phyloP scores from a whole-genome alignment of 2,888 invertebrate genomes.

The Tachina grossa region DNA sequence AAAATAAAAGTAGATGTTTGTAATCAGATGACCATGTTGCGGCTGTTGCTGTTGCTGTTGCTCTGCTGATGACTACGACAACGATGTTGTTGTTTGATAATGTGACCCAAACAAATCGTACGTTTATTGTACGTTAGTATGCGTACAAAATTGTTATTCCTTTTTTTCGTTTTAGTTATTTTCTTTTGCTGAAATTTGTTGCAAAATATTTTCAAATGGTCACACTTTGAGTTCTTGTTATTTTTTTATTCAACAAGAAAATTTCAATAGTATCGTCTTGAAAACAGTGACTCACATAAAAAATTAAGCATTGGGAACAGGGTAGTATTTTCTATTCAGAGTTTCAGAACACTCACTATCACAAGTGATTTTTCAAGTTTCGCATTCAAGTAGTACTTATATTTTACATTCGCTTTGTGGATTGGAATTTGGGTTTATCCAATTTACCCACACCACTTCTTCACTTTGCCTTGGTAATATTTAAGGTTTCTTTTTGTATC shows the following conservation, averaged over 20 bases:
- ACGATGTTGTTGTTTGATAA: conserved; percentile 51
- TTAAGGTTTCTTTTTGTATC: no score
- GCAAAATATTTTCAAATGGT: conserved; percentile 55
- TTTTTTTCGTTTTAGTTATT: conserved; percentile 21
- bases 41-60: conserved; percentile 29
- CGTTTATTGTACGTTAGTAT: conserved; percentile 16
- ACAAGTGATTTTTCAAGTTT: no score
- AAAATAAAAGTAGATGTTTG: conserved; percentile 43
- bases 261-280: conserved; percentile 1
- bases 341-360: no score
- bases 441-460: no score
- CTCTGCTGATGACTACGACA: conserved; percentile 22
- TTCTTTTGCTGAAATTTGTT: conserved; percentile 39
- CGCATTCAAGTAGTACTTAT: no score
- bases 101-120: conserved; percentile 50
- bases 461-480: no score
- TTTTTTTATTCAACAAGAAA: neutral
- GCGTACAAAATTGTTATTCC: conserved; percentile 28
- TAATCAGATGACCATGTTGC: conserved; percentile 64
- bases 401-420: no score
- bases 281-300: neutral
- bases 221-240: conserved; percentile 46
- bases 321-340: no score
- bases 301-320: no score
- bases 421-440: no score